Conservation (phyloP, 2,113 vertebrate genomes). For the Nyctibius bracteatus region DNA sequence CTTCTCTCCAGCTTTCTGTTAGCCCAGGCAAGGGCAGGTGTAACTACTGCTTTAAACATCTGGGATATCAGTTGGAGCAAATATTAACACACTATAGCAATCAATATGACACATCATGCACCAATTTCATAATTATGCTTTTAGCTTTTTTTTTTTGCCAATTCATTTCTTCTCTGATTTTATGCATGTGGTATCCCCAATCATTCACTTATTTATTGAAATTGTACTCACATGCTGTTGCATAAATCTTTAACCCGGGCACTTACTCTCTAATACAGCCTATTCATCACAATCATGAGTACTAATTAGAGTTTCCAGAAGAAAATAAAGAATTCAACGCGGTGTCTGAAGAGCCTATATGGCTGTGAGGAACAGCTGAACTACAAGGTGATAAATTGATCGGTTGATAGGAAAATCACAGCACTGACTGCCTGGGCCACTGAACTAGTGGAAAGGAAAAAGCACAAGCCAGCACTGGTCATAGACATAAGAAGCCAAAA, state of each 20-base stretch:
- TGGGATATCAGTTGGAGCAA: not conserved
- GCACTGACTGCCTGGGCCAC: not conserved
- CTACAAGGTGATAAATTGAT: not conserved
- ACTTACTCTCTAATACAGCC: not conserved
- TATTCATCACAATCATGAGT: not conserved
- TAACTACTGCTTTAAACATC: not conserved
- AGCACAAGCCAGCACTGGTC: not conserved
- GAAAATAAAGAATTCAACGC: not conserved
- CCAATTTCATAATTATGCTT: not conserved
- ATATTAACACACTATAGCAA: not conserved
- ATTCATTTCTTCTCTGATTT: not conserved
- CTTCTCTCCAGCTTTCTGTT: not conserved
- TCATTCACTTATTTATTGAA: slow-evolving; percentile 28
- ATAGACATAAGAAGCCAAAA: not conserved
- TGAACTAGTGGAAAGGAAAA: not conserved
- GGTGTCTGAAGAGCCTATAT: not conserved
- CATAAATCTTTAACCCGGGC: slow-evolving; percentile 27
- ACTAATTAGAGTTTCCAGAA: slow-evolving; percentile 1
- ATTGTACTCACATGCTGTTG: not conserved
- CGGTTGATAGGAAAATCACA: not conserved
- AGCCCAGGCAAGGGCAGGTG: not conserved
- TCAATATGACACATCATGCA: not conserved
- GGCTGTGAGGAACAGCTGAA: not conserved
- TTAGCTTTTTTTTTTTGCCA: not conserved
- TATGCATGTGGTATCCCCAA: not conserved